Conservation (phyloP, 2,888 invertebrate genomes). For the Pedicia rivosa region DNA sequence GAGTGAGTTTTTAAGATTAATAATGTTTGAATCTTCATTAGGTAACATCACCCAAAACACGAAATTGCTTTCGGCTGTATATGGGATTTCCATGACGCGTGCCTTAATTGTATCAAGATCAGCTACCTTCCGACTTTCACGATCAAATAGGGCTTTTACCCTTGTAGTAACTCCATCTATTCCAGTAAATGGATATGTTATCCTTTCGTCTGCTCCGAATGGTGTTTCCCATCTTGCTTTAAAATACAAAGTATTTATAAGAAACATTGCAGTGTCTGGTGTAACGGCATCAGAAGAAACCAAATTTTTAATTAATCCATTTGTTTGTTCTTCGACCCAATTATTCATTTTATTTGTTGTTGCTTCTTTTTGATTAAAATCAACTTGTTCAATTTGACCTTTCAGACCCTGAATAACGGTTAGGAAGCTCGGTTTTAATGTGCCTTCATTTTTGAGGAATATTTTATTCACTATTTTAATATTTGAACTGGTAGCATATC, state of each 20-base stretch:
- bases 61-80: background rate
- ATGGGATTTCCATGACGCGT: background rate
- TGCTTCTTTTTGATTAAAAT: background rate
- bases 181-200: background rate
- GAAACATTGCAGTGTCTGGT: background rate
- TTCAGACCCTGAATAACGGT: background rate
- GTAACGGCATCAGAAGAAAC: background rate
- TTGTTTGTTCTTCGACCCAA: background rate
- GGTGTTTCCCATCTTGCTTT: conserved; percentile 1
- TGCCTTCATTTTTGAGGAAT: background rate
- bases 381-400: background rate
- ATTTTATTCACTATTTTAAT: conserved; percentile 3
- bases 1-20: too few species aligned
- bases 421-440: background rate
- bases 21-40: background rate
- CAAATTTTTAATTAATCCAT: background rate
- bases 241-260: background rate
- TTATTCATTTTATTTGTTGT: background rate
- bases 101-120: background rate
- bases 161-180: background rate
- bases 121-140: background rate
- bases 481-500: background rate
- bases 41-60: conserved; percentile 3
- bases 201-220: background rate
- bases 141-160: background rate